A percentile compares a stretch with the other conserved stretches of the same genome.
Conservation (phyloP, 2,113 vertebrate genomes). For the Vidua macroura region DNA sequence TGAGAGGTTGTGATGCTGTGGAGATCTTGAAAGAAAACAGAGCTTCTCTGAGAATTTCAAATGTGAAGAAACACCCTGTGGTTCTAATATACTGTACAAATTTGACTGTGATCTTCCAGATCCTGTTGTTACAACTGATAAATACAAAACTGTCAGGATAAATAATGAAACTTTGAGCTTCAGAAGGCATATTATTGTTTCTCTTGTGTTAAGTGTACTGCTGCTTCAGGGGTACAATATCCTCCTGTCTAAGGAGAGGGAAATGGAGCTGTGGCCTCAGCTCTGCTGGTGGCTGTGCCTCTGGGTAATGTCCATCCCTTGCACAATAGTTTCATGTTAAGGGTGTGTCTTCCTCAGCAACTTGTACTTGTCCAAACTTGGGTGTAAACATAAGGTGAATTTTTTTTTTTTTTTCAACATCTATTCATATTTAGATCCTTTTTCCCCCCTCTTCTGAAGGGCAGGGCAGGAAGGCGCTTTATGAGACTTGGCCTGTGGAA, state of each 20-base stretch:
- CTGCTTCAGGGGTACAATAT: not conserved
- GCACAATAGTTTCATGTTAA: constrained; percentile 9
- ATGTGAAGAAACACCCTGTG: not conserved
- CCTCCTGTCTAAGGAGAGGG: not conserved
- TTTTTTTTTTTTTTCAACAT: not conserved
- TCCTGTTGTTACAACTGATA: not conserved
- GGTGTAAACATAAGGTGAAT: not conserved
- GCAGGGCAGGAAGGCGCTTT: not conserved
- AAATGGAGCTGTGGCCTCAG: not conserved
- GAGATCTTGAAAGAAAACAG: not conserved
- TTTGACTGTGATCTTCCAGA: not conserved
- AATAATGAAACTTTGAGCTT: not conserved
- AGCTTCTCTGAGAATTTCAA: not conserved
- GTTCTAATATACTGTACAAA: not conserved
- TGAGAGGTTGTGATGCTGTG: not conserved
- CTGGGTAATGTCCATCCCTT: not conserved
- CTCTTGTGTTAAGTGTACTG: not conserved
- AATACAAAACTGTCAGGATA: not conserved
- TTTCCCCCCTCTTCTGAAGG: not conserved
- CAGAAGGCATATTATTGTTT: not conserved
- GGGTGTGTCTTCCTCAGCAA: constrained; percentile 10
- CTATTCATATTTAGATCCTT: not conserved
- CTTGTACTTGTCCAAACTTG: not conserved
- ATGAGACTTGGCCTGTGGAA: not conserved
- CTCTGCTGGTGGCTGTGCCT: not conserved